phyloP scores from a whole-genome alignment of 2,888 invertebrate genomes.

The Platynereis dumerilii region DNA sequence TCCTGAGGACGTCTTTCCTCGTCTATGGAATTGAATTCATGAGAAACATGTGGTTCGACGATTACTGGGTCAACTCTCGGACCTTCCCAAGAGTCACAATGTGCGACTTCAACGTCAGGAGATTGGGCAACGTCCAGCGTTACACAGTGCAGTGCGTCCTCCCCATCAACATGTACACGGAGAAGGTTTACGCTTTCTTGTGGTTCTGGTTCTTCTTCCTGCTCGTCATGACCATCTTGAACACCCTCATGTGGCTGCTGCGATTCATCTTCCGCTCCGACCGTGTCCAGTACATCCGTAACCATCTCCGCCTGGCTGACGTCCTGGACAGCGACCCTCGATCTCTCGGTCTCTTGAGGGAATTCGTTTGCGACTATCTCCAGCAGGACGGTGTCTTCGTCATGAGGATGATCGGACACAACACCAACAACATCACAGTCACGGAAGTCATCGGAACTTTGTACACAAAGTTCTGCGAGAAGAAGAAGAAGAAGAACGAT shows the following conservation, averaged over 20 bases:
- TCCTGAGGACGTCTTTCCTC: slow-evolving; percentile 58
- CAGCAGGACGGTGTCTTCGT: slow-evolving; percentile 61
- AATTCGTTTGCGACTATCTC: slow-evolving; percentile 58
- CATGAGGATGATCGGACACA: slow-evolving; percentile 58
- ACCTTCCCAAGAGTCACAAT: slow-evolving; percentile 62
- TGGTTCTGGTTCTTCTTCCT: slow-evolving; percentile 54
- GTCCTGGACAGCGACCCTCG: neutral
- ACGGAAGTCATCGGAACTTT: slow-evolving; percentile 57
- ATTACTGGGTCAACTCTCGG: slow-evolving; percentile 47
- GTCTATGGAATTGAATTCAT: slow-evolving; percentile 58
- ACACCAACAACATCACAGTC: slow-evolving; percentile 60
- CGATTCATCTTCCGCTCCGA: slow-evolving; percentile 24
- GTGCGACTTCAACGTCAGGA: slow-evolving; percentile 54
- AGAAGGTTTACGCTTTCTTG: slow-evolving; percentile 36
- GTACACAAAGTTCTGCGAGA: slow-evolving; percentile 51
- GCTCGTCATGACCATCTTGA: slow-evolving; percentile 45
- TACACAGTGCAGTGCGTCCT: slow-evolving; percentile 50
- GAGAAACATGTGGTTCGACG: slow-evolving; percentile 17
- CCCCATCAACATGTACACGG: slow-evolving; percentile 34
- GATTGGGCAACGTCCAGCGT: slow-evolving; percentile 58
- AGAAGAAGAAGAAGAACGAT: slow-evolving; percentile 10
- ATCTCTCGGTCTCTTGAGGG: slow-evolving; percentile 26
- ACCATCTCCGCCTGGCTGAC: slow-evolving; percentile 36
- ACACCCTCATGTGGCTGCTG: slow-evolving; percentile 52
- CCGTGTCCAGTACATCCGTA: slow-evolving; percentile 49